phyloP scores from a whole-genome alignment of 2,888 invertebrate species.

The Ernsta delagoae region DNA sequence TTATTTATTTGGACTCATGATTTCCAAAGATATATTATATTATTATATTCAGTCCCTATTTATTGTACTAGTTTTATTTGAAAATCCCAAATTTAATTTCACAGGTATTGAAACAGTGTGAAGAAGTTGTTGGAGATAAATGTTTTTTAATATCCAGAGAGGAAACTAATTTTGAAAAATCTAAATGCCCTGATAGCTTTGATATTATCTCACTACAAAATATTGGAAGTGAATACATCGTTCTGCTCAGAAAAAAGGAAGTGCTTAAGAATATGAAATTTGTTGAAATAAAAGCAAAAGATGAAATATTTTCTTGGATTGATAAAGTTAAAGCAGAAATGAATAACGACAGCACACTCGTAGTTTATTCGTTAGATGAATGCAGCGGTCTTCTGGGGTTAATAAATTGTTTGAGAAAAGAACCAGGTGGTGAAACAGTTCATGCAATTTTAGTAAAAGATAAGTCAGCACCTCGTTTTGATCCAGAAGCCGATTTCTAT shows the following conservation, averaged over 20 bases:
- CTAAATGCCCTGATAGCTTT: neutral
- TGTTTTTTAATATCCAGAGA: neutral
- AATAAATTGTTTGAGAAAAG: neutral
- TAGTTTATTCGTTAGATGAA: neutral
- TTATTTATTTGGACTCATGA: too few relatives aligned
- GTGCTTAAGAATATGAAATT: neutral
- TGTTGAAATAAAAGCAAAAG: neutral
- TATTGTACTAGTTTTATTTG: too few relatives aligned
- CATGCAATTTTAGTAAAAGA: neutral
- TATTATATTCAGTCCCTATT: too few relatives aligned
- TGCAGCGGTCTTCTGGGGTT: neutral
- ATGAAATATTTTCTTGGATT: neutral
- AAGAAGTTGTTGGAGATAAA: neutral
- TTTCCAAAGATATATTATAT: too few relatives aligned
- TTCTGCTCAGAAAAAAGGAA: neutral
- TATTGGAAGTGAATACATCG: neutral
- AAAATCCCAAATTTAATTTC: too few relatives aligned
- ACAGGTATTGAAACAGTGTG: constrained; percentile 1
- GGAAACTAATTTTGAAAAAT: neutral
- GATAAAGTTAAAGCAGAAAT: neutral
- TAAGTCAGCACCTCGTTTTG: neutral
- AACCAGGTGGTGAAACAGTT: neutral
- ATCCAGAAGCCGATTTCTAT: neutral
- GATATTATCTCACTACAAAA: neutral
- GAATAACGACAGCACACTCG: neutral